Evolutionary conservation across 2,797 vertebrate genomes (phyloP).

Genomic region (Mallotus villosus): DNA sequence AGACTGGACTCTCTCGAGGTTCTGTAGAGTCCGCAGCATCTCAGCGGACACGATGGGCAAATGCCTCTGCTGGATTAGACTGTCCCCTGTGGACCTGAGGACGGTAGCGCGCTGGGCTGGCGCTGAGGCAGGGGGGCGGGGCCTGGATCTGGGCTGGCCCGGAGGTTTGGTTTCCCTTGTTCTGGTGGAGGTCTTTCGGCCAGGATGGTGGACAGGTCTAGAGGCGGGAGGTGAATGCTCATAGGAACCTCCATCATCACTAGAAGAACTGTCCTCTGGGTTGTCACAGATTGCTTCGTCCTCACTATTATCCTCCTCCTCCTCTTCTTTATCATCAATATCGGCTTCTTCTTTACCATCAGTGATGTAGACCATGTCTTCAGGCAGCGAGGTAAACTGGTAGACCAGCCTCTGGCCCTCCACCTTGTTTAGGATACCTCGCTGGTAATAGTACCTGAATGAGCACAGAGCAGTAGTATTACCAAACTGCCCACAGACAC

Average conservation of each 20-base stretch:
- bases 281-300: constrained; percentile 78
- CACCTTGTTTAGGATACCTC: constrained; percentile 97
- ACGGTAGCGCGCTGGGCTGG: constrained; percentile 48
- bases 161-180: constrained; percentile 45
- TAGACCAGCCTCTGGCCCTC: constrained; percentile 97
- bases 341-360: constrained; percentile 71
- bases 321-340: constrained; percentile 50
- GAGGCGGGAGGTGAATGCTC: constrained; percentile 58
- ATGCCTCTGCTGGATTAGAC: constrained; percentile 82
- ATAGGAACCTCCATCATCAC: constrained; percentile 57
- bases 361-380: constrained; percentile 91
- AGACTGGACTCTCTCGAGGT: constrained; percentile 82
- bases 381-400: constrained; percentile 96
- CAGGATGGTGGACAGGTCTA: constrained; percentile 51
- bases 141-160: constrained; percentile 54
- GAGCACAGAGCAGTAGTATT: not conserved
- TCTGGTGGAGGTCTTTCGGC: constrained; percentile 59
- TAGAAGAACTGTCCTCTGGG: constrained; percentile 68
- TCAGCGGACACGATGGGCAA: constrained; percentile 84
- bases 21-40: constrained; percentile 86
- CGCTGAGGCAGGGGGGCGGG: not conserved
- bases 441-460: constrained; percentile 96
- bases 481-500: not conserved
- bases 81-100: constrained; percentile 70
- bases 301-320: constrained; percentile 40